Base-by-base conservation (phyloP, 2,113 vertebrate species). In the Syngnathus scovelli region DNA sequence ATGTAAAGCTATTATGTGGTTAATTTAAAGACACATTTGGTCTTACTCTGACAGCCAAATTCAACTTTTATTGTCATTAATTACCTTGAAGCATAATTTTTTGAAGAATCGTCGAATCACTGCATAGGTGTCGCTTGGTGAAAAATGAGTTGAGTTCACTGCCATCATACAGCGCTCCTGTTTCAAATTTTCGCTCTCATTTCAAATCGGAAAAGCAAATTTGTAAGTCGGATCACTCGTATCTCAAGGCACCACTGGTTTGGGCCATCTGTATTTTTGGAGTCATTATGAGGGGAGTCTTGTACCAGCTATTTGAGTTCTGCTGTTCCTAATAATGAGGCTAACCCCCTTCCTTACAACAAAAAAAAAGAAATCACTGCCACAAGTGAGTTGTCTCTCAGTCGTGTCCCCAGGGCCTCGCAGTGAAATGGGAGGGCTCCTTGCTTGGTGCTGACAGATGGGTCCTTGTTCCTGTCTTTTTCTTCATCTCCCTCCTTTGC, bases 351-450 rank as follows among this genome's bases (percentile, higher is more conserved):
- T 78, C 51, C 74, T 66, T 43, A 73, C 67, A 79, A 83, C 83
- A 83, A 85, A 79, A 62, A 62, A 62, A 43, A 62, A 41, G 15
- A 46, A 44, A 62, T n/a, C 83, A 84, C 85, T 87, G 90, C 89
- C 92, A 92, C 91, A 92, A 92, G 91, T 92, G 91, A 91, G 90
- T 89, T 90, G 88, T 91, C 87, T 88, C 78, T 83, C 71, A 49
- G 76, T 77, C 67, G n/a, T 54, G 75, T 88, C 90, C 85, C 91
- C 59, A 11, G 91, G 86, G 90, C 88, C 86, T 75, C 81, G 2
- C 72, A 82, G 82, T 85, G 87, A 88, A 89, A 86, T 86, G 85
- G 90, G 89, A 90, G 89, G 82, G 89, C 87, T 85, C 80, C 18
- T 60, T 83, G 79, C 66, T 64, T 80, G 83, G 83, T 79, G 83